Conservation (phyloP, 2,888 invertebrate genomes). For the Rhingia campestris region DNA sequence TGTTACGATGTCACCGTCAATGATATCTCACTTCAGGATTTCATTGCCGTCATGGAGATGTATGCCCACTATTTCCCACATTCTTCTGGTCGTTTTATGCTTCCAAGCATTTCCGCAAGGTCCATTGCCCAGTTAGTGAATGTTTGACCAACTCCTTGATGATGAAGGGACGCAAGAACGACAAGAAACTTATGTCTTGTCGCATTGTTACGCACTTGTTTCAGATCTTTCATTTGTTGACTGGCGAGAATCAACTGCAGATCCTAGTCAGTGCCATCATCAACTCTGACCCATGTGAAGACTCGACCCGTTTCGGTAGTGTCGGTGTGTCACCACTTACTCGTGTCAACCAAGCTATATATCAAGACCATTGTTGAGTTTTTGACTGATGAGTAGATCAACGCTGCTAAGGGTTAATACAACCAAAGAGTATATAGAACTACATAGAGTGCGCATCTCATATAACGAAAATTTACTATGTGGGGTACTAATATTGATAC, state of each 20-base stretch:
- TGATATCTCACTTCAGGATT: conserved; percentile 98
- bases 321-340: conserved; percentile 99
- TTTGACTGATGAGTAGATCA: conserved; percentile 99
- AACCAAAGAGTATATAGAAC: no score
- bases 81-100: conserved; percentile 98
- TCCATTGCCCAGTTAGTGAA: conserved; percentile 99
- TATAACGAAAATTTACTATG: no score
- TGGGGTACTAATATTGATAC: no score
- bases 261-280: conserved; percentile 98
- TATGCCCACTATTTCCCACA: conserved; percentile 99
- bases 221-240: conserved; percentile 97
- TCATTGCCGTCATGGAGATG: conserved; percentile 98
- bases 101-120: conserved; percentile 98
- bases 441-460: no score
- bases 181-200: conserved; percentile 99
- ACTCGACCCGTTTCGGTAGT: conserved; percentile 99
- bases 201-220: conserved; percentile 99
- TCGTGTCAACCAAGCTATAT: conserved; percentile 98
- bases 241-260: conserved; percentile 94
- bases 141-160: conserved; percentile 98
- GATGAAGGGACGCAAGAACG: conserved; percentile 99
- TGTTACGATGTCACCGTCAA: conserved; percentile 99
- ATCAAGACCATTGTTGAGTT: conserved; percentile 99
- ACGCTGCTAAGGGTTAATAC: conserved; percentile 99
- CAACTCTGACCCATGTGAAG: conserved; percentile 99